phyloP scores from a whole-genome alignment of 1,140 invertebrate genomes.

The Tetragnatha versicolor region DNA sequence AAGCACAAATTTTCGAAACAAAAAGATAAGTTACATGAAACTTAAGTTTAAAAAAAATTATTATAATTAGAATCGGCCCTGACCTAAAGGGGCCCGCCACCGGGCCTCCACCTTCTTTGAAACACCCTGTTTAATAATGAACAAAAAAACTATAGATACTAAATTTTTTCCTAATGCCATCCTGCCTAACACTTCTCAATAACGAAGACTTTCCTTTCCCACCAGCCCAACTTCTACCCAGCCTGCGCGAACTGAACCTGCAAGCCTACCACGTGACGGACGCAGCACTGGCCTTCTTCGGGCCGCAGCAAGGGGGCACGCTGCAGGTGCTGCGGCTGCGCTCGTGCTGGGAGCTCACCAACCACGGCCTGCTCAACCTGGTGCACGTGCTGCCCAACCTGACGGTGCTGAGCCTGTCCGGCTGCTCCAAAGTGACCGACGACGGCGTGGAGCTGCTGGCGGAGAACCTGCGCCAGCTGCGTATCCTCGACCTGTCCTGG shows the following conservation, averaged over 20 bases:
- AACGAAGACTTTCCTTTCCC: no score
- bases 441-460: constrained; percentile 94
- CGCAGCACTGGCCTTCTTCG: constrained; percentile 90
- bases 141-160: no score
- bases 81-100: no score
- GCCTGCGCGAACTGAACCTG: constrained; percentile 89
- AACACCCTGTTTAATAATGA: no score
- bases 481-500: constrained; percentile 91
- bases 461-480: constrained; percentile 88
- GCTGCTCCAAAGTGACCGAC: constrained; percentile 93
- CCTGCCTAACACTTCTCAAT: no score
- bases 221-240: constrained; percentile 84
- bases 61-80: no score
- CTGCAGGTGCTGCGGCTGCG: constrained; percentile 86
- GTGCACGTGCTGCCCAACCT: constrained; percentile 92
- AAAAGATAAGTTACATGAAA: no score
- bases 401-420: constrained; percentile 87
- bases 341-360: constrained; percentile 96
- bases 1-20: no score
- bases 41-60: no score
- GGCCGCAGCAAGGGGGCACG: constrained; percentile 72
- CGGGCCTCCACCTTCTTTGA: no score
- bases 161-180: no score
- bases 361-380: constrained; percentile 94
- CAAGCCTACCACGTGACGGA: constrained; percentile 95